Evolutionary conservation across 1,140 invertebrate species (phyloP).

Genomic region (Formica exsecta): DNA sequence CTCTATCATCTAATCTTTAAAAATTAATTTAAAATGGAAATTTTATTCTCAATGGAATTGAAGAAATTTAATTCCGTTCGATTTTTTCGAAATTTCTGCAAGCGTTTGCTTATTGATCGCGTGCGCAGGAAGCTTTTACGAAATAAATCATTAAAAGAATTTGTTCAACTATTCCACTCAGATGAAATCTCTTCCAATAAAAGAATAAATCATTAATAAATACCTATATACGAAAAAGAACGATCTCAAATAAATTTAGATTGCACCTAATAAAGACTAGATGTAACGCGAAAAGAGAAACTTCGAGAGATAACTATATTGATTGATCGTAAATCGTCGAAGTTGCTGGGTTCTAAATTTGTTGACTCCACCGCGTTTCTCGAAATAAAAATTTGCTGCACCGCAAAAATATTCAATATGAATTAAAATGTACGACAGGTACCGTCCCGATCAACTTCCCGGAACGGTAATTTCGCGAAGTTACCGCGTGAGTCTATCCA

Average conservation of each 20-base stretch:
- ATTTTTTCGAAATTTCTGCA: background rate
- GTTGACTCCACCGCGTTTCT: constrained; percentile 15
- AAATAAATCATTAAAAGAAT: background rate
- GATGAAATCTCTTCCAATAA: background rate
- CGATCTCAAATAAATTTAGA: background rate
- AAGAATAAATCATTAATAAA: background rate
- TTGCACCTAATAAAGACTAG: constrained; percentile 27
- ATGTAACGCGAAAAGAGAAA: background rate
- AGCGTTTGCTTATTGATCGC: background rate
- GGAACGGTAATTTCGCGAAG: constrained; percentile 18
- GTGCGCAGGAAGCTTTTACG: background rate
- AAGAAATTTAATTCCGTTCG: background rate
- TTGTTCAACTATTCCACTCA: background rate
- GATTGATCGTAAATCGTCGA: constrained; percentile 18
- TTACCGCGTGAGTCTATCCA: constrained; percentile 2
- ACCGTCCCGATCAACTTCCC: constrained; percentile 30
- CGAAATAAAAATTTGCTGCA: constrained; percentile 38
- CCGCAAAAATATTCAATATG: constrained; percentile 40
- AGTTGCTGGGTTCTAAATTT: constrained; percentile 39
- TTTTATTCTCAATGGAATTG: background rate
- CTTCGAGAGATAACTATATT: background rate
- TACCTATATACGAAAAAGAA: background rate
- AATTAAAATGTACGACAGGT: constrained; percentile 55
- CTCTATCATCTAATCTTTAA: too few species aligned
- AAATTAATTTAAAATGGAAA: background rate